phyloP scores from a whole-genome alignment of 2,113 vertebrate species.

The Labeo catla region DNA sequence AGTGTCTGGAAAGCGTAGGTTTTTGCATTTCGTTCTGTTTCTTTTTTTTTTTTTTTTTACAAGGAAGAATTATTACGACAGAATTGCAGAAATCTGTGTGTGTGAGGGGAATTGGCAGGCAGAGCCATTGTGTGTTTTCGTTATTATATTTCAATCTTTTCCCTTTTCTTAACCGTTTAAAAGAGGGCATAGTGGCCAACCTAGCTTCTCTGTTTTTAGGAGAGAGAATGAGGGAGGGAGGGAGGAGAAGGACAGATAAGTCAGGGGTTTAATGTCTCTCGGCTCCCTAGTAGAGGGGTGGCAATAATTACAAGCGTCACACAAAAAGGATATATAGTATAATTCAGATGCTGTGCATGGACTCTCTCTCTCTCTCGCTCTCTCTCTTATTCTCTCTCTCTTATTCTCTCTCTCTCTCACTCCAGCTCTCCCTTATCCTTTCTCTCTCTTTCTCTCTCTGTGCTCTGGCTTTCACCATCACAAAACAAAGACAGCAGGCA shows the following conservation, averaged over 20 bases:
- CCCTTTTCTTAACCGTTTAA: not conserved
- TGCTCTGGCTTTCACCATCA: slow-evolving; percentile 61
- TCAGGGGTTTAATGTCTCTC: slow-evolving; percentile 53
- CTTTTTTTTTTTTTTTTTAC: not conserved
- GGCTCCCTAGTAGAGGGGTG: slow-evolving; percentile 41
- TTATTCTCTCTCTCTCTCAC: slow-evolving; percentile 61
- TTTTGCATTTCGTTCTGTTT: not conserved
- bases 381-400: slow-evolving; percentile 55
- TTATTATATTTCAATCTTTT: slow-evolving; percentile 30
- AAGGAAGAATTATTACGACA: not conserved
- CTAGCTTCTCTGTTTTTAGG: slow-evolving; percentile 33
- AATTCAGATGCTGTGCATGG: slow-evolving; percentile 66
- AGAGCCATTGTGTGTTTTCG: not conserved
- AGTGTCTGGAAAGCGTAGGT: not conserved
- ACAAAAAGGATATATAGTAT: slow-evolving; percentile 59
- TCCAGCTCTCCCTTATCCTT: slow-evolving; percentile 50
- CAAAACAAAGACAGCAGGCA: slow-evolving; percentile 78
- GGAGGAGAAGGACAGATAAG: slow-evolving; percentile 52
- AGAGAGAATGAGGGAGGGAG: not conserved
- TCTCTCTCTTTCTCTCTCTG: slow-evolving; percentile 62
- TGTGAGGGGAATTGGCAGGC: slow-evolving; percentile 15
- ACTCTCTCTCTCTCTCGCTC: slow-evolving; percentile 52
- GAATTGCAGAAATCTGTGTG: not conserved
- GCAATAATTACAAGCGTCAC: slow-evolving; percentile 59
- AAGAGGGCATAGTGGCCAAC: slow-evolving; percentile 27